phyloP scores from a whole-genome alignment of 2,888 invertebrate genomes.

The Drosophila limbata region DNA sequence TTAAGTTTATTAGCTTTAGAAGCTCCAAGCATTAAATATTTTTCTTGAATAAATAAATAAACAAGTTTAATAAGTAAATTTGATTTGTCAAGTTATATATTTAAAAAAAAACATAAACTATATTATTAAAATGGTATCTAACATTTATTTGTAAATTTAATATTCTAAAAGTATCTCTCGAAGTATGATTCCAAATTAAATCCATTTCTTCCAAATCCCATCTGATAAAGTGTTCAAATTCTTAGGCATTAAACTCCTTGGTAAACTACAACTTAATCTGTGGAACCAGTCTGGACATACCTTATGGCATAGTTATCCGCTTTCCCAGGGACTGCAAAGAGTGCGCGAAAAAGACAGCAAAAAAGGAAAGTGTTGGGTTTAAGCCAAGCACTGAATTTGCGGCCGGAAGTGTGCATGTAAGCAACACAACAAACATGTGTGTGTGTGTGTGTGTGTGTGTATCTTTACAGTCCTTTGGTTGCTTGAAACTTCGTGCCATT shows the following conservation, averaged over 20 bases:
- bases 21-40: too few species aligned
- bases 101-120: neutral
- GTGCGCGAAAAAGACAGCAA: conserved; percentile 14
- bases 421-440: conserved; percentile 19
- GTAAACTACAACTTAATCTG: neutral
- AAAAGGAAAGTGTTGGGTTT: conserved; percentile 53
- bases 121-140: neutral
- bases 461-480: conserved; percentile 27
- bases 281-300: neutral
- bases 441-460: conserved; percentile 12
- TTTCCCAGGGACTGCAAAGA: conserved; percentile 6
- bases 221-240: neutral
- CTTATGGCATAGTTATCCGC: conserved; percentile 18
- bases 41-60: too few species aligned
- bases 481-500: conserved; percentile 31
- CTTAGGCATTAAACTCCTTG: neutral
- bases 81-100: too few species aligned
- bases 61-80: too few species aligned
- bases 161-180: neutral
- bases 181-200: too few species aligned
- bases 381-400: conserved; percentile 46
- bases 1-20: neutral
- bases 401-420: conserved; percentile 61
- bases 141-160: neutral
- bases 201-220: neutral